Evolutionary conservation across 2,113 vertebrate genomes (phyloP).

Genomic region (Podarcis cretensis): DNA sequence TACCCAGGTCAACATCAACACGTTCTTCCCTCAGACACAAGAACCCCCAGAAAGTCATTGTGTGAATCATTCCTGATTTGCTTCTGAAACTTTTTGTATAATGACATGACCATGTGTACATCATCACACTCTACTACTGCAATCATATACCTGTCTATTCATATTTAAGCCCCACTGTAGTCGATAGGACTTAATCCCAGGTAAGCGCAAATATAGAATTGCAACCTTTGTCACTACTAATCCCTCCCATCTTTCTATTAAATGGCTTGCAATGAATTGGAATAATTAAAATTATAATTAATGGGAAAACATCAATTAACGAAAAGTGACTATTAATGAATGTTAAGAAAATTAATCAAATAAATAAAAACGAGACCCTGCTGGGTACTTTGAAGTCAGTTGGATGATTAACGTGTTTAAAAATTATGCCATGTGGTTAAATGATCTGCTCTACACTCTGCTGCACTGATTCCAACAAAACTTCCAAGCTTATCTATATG

Average conservation of each 20-base stretch:
- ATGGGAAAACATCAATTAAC: background rate
- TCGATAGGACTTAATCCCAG: too few relatives aligned
- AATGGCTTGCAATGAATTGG: background rate
- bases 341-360: background rate
- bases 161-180: background rate
- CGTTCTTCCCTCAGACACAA: background rate
- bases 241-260: background rate
- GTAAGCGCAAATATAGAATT: background rate
- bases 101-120: background rate
- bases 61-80: background rate
- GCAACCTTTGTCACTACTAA: background rate
- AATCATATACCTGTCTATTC: background rate
- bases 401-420: rapidly evolving
- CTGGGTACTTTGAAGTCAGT: background rate
- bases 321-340: background rate
- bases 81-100: background rate
- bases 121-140: background rate
- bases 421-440: background rate
- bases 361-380: background rate
- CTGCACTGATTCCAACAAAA: background rate
- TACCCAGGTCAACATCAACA: background rate
- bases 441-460: rapidly evolving
- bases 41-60: background rate
- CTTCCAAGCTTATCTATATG: background rate
- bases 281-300: background rate